phyloP scores from a whole-genome alignment of 2,113 vertebrate genomes.

The Psephotus haematonotus region DNA sequence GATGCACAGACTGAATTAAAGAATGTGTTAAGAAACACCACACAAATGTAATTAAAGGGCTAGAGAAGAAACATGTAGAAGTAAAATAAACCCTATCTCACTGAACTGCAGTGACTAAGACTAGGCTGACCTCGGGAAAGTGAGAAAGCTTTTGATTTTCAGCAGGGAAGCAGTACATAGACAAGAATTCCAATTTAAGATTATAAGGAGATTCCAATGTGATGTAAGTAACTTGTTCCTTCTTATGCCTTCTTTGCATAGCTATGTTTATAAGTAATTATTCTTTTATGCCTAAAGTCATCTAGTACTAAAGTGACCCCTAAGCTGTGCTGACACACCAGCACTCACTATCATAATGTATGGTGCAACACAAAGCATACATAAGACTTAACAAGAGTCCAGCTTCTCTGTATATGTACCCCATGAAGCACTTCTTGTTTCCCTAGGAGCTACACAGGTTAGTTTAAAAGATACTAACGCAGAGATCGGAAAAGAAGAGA shows the following conservation, averaged over 20 bases:
- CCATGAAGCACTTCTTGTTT: background rate
- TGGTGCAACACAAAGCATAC: background rate
- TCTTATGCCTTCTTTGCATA: background rate
- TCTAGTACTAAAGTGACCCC: background rate
- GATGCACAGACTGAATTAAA: background rate
- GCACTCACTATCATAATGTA: background rate
- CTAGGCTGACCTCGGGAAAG: background rate
- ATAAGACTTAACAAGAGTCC: background rate
- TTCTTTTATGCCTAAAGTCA: background rate
- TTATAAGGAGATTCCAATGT: background rate
- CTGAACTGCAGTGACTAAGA: background rate
- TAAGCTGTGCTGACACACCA: background rate
- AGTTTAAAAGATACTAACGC: background rate
- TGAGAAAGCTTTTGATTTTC: background rate
- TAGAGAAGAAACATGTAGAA: background rate
- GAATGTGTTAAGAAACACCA: background rate
- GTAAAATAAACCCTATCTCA: background rate
- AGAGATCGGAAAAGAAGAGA: background rate
- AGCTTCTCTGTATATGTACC: background rate
- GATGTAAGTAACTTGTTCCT: background rate
- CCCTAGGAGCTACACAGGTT: background rate
- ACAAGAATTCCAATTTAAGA: background rate
- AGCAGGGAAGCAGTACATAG: background rate
- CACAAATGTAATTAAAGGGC: background rate
- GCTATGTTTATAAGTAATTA: background rate